These are phyloP conservation scores for Zosterops hypoxanthus DNA, from an alignment of 2,113 vertebrate genomes.

Conservation along the genomic window DNA sequence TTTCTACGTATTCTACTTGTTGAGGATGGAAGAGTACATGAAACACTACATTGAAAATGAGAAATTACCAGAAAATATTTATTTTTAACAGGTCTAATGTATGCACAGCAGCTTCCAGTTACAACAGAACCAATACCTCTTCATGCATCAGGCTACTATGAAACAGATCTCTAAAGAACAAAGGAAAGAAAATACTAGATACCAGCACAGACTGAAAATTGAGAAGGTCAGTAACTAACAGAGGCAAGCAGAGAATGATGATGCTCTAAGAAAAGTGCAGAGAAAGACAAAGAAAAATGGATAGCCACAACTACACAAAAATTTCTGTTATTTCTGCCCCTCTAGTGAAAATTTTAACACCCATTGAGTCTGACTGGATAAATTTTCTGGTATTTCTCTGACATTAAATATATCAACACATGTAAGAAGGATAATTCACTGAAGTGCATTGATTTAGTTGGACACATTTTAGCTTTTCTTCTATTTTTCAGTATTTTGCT, in stretches of 20 bases:
- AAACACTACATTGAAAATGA: background rate
- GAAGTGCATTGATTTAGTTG: background rate
- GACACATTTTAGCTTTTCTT: background rate
- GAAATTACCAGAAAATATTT: background rate
- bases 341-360: background rate
- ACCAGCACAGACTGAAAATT: background rate
- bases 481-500: background rate
- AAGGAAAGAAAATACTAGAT: background rate
- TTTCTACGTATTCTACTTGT: background rate
- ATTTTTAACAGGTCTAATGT: background rate
- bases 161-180: background rate
- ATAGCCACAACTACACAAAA: background rate
- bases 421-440: background rate
- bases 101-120: background rate
- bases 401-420: background rate
- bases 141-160: background rate
- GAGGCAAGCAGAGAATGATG: background rate
- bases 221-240: background rate
- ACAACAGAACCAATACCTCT: background rate
- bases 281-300: background rate
- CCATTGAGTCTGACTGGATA: background rate
- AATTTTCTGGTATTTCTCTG: background rate
- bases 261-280: background rate
- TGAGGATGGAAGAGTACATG: background rate
- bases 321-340: background rate